Base-by-base conservation (phyloP, 2,797 vertebrate species). In the Triplophysa bombifrons region DNA sequence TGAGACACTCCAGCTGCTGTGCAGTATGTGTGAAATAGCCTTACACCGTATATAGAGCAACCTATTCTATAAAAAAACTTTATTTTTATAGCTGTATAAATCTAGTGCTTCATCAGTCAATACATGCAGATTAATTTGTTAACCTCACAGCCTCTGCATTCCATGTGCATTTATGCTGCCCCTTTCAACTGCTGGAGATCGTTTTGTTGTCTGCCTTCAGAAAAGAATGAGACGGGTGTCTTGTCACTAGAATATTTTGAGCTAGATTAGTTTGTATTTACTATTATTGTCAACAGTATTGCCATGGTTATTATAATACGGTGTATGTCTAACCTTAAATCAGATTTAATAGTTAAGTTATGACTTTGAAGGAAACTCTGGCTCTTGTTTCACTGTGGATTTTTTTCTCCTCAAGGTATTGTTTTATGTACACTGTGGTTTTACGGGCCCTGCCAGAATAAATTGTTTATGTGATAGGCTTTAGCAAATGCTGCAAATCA, bases 371-470 rank as follows among this genome's bases (percentile, higher is more conserved):
- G 68, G 79, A 80, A 80, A 76, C 69, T 67, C 12, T 72, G 50
- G 70, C 74, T 69, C 68, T 30, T 76, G 41, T 64, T 81, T 74
- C 12, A 65, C 74, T 78, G 82, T 83, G 81, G 84, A 50, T 61
- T 27, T 63, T 17, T 75, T 19, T 77, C 16, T 53, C 9, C 27
- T 74, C 9, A 68, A 58, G 71, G 51, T 81, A 44, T 61, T 66
- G 34, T 84, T 75, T 41, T 72, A 20, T 78, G 67, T 78, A 67
- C 46, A 73, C 77, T 83, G 65, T 82, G 72, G 82, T 85, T 76
- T 65, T 73, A 73, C n/a, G 17, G 80, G 70, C 77, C 85, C 84
- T 84, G 82, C 74, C 76, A 80, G 84, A 81, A 82, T 82, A 82
- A 69, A 86, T 75, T 38, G 78, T 74, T 83, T 51, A 74, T 70